Percentiles rank a stretch among this genome's conserved stretches.
Conservation (phyloP, 2,113 vertebrate species). For the Verasper variegatus region DNA sequence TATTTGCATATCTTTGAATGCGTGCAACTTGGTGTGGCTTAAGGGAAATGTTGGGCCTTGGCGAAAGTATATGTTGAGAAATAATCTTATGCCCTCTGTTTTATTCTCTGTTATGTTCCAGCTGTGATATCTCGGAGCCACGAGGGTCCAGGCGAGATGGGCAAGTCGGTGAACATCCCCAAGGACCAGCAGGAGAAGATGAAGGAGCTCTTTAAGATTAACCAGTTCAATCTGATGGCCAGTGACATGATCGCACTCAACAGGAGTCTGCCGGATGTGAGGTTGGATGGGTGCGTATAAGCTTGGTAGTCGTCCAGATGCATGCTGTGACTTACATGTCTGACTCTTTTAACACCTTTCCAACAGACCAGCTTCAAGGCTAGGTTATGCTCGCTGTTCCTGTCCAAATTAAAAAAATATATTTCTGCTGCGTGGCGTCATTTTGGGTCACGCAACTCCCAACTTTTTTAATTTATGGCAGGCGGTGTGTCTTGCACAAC, state of each 20-base stretch:
- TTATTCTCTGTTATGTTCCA: constrained; percentile 56
- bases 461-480: no score
- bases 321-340: constrained; percentile 15
- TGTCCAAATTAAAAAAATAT: no score
- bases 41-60: no score
- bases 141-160: constrained; percentile 97
- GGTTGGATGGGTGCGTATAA: constrained; percentile 91
- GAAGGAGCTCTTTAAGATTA: constrained; percentile 99
- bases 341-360: no score
- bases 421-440: no score
- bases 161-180: constrained; percentile 93
- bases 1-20: no score
- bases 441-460: no score
- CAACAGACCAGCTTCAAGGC: background rate
- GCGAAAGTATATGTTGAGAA: no score
- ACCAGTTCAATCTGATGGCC: constrained; percentile 99
- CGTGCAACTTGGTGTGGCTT: no score
- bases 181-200: constrained; percentile 97
- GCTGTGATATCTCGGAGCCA: constrained; percentile 94
- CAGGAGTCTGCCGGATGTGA: constrained; percentile 94
- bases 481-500: no score
- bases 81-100: background rate
- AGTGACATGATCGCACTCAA: constrained; percentile 97
- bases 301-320: constrained; percentile 14
- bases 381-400: no score